Evolutionary conservation across 2,113 vertebrate genomes (phyloP).

Genomic region (Falco punctatus): DNA sequence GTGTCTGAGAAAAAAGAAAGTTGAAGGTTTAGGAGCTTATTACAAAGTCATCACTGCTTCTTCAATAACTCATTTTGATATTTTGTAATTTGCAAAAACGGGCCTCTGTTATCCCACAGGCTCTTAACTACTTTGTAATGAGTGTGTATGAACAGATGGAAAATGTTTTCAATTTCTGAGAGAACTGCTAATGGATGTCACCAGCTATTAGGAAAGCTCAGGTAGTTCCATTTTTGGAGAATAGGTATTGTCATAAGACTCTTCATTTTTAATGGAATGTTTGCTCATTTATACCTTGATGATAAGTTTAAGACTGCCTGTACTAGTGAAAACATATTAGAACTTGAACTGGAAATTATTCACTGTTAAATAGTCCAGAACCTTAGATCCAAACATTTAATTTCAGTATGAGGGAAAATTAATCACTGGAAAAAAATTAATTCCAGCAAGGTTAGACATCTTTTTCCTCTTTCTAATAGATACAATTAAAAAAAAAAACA

Average conservation of each 20-base stretch:
- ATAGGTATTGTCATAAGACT: constrained; percentile 73
- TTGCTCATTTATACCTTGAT: constrained; percentile 74
- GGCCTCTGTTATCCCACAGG: constrained; percentile 70
- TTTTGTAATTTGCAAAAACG: constrained; percentile 79
- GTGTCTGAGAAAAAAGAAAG: constrained; percentile 36
- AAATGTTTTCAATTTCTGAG: constrained; percentile 79
- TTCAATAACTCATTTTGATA: constrained; percentile 79
- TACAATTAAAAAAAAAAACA: neutral
- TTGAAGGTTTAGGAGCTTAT: constrained; percentile 55
- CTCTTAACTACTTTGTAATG: constrained; percentile 80
- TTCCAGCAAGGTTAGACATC: neutral
- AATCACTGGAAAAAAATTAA: neutral
- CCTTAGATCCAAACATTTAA: constrained; percentile 45
- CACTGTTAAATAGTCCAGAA: constrained; percentile 64
- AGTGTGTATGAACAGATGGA: constrained; percentile 78
- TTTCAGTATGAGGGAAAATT: neutral
- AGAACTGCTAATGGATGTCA: constrained; percentile 77
- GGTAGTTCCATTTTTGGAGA: constrained; percentile 66
- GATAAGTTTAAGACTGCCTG: constrained; percentile 55
- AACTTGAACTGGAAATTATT: constrained; percentile 62
- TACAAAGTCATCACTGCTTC: constrained; percentile 66
- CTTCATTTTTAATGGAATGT: constrained; percentile 78
- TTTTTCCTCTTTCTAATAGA: neutral
- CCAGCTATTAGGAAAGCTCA: constrained; percentile 78
- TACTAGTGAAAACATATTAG: constrained; percentile 61